Base-by-base conservation (phyloP, 2,113 vertebrate genomes). In the Thunnus maccoyii region DNA sequence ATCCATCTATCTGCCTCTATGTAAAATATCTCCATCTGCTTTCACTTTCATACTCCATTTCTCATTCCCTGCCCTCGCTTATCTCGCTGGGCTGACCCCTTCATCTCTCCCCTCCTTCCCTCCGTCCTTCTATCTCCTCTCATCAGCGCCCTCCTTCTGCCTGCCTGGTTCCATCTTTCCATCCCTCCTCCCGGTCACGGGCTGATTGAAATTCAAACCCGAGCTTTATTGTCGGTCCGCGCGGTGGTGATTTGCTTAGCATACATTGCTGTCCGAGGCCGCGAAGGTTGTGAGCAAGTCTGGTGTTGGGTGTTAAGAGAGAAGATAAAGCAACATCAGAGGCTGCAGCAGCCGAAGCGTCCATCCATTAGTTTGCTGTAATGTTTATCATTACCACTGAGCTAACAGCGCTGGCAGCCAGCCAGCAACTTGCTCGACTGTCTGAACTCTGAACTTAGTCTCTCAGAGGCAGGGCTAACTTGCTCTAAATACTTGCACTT, bases 1-100 rank as follows among this genome's bases (percentile, higher is more conserved):
- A 91, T 88, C 90, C 84, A 78, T 86, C 90, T 84, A 90, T 87
- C 85, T 84, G 80, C 85, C 83, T 86, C 85, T 87, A 93, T 94
- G 92, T 94, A 93, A 94, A 95, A 95, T 89, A 93, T 93, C 91
- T 92, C 89, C 85, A 89, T 93, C 94, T 89, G 89, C 81, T 76
- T 88, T 88, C 69, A 65, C 84, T 90, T 91, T 81, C 75, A 82
- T 86, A 75, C 82, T 81, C 63, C 77, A 69, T 91, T 93, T 92
- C 90, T 89, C 89, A 85, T 92, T 90, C 91, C 91, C 70, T 63
- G 88, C 84, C 81, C 84, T 91, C 63, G 64, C 88, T 92, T 93
- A 95, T 95, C 93, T 92, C 83, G 4, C 82, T 20, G 81, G 65
- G 47, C 84, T 92, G 89, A 90, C 90, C 90, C 92, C 91, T 92